Base-by-base conservation (phyloP, 37 sponge, comb jelly and placozoan species). In the Theonella swinhoei region DNA sequence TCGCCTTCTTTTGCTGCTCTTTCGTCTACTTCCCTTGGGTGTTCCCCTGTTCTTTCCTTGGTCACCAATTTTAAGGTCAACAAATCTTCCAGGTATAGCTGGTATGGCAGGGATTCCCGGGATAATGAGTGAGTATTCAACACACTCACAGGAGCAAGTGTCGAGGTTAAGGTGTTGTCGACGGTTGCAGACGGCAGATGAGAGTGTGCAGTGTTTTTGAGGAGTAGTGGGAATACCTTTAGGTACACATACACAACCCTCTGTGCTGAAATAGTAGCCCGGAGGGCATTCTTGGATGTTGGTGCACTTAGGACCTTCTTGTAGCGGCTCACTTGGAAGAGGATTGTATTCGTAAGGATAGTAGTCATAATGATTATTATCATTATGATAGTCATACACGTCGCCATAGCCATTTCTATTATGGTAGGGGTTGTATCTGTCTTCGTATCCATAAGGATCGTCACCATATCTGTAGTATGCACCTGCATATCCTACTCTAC, bases 61-160 rank as follows among this genome's bases (percentile, higher is more conserved):
- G 11, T 11, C 11, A 19, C 17, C 22, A 70, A 39, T 34, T 42
- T 29, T 42, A 2, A 23, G 4, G 14, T 14, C 38, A 23, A 3
- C 54, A 4, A 39, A 25, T 74, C 74, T 74, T 17, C 54, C 54
- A 47, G 11, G 54, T 14, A 47, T 14, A 14, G 54, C 54, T 17
- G 80, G 39, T 29, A 66, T 23, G 36, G 42, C 17, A 77, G 39
- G 24, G n/a, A 32, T 61, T n/a, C 24, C 39, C 17, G 24, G 78
- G 64, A 20, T 61, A 20, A 22, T 31, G 20, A 47, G 54, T 14
- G 31, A 42, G 42, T 32, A 28, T 24, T 4, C 28, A 14, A 25
- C 62, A 58, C 82, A 81, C 1, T 71, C 72, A 70, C 82, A 81
- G 0, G 35, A 0, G 58, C 82, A 81, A 4, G 82, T 81, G 8